phyloP scores from a whole-genome alignment of 1,140 invertebrate genomes.

The Caerostris extrusa region DNA sequence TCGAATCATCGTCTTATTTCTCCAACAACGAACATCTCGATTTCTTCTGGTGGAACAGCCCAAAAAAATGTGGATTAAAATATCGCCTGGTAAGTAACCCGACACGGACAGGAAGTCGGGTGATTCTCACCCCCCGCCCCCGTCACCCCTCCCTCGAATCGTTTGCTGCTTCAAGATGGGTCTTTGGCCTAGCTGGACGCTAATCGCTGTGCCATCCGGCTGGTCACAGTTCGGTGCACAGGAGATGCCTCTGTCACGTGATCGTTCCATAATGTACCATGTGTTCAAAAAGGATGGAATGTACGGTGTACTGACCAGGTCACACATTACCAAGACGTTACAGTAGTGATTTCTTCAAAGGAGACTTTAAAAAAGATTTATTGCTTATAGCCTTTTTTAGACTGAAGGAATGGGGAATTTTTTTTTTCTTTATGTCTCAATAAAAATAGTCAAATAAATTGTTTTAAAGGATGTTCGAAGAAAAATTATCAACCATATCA shows the following conservation, averaged over 20 bases:
- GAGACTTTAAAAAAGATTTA: neutral
- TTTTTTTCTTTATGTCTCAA: neutral
- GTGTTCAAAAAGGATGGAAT: neutral
- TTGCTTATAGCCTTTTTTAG: neutral
- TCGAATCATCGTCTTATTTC: neutral
- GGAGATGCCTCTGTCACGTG: neutral
- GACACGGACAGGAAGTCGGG: neutral
- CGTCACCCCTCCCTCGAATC: neutral
- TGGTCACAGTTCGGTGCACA: conserved; percentile 21
- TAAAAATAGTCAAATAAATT: neutral
- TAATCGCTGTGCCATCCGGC: conserved; percentile 38
- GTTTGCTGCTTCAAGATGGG: neutral
- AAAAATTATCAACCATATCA: neutral
- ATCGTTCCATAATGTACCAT: neutral
- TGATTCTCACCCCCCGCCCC: too few relatives aligned
- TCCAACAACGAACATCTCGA: neutral
- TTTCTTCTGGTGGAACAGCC: neutral
- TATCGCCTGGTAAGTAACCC: neutral
- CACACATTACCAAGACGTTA: neutral
- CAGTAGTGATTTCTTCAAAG: neutral
- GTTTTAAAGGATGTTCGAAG: neutral
- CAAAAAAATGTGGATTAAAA: neutral
- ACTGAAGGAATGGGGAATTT: too few relatives aligned
- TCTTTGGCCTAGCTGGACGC: conserved; percentile 29
- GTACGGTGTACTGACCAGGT: neutral